phyloP scores from a whole-genome alignment of 1,140 invertebrate species.

The Ptiloglossa arizonensis region DNA sequence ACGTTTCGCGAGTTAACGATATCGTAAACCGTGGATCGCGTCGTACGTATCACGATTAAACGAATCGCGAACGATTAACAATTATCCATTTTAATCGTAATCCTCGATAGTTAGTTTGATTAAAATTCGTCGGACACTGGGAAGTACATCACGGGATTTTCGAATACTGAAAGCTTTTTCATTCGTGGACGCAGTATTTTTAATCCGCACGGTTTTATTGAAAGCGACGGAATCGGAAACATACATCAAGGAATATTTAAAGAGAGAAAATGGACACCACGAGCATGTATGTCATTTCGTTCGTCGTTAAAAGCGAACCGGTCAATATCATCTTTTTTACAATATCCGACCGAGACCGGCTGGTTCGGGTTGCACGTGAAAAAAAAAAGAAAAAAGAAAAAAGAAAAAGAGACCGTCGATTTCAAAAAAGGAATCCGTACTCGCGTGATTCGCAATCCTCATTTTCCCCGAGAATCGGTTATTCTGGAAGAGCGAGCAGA shows the following conservation, averaged over 20 bases:
- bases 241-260: not conserved
- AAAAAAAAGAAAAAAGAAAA: too few relatives aligned
- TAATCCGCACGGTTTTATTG: slow-evolving; percentile 15
- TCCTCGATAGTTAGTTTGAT: too few relatives aligned
- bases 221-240: not conserved
- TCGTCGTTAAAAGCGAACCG: not conserved
- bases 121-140: too few relatives aligned
- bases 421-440: not conserved
- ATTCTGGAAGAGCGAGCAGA: not conserved
- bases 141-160: not conserved
- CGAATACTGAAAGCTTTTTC: not conserved
- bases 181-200: not conserved
- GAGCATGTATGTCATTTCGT: not conserved
- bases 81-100: too few relatives aligned
- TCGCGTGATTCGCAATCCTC: not conserved
- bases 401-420: too few relatives aligned
- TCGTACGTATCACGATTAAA: too few relatives aligned
- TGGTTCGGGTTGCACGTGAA: not conserved
- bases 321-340: slow-evolving; percentile 11
- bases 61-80: too few relatives aligned
- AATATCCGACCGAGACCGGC: too few relatives aligned
- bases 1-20: too few relatives aligned
- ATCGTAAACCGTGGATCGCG: too few relatives aligned
- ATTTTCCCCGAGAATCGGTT: not conserved
- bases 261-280: not conserved